Base-by-base conservation (phyloP, 2,888 invertebrate species). In the Deilephila elpenor region DNA sequence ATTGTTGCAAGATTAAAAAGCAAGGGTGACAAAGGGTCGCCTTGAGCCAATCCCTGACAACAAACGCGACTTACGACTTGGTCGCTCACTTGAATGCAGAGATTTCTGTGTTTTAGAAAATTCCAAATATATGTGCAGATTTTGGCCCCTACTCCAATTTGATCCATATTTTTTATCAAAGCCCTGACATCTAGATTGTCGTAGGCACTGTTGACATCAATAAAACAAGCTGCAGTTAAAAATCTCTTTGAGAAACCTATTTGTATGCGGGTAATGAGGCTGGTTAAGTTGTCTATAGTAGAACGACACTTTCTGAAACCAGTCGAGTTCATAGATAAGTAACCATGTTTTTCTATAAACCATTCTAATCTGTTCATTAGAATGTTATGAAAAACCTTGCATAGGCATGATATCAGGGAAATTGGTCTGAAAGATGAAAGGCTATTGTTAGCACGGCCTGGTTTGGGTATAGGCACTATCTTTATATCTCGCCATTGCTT, bases 1-100 rank as follows among this genome's bases (percentile, higher is more conserved):
- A 37, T 37, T 37, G 83, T 84, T 1, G 74, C 80, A 5, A 79
- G 70, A 73, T 85, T 84, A 77, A 86, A 86, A 5, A 85, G 64
- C 0, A 84, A 20, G 0, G 85, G 84, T 0, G 84, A 84, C 0
- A 83, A 32, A 0, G 83, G 83, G 53, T 84, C 83, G 0, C 83
- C 83, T 67, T 83, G 84, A 0, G 82, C 82, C 20, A 83, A 19
- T 0, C 83, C 84, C 1, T 11, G 72, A 29, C 75, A 60, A 17
- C 81, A 78, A 60, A 32, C 34, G 71, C 80, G 75, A 19, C 53
- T 20, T 1, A 75, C 0, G 29, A 20, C 7, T 4, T 1, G 5
- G 17, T 61, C 32, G 5, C 32, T 5, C 1, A 61, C 17, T 32
- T 14, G 37, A 19, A 83, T 78, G 29, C 56, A 72, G 6, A 83